Evolutionary conservation across 35 echinoderm and acorn worm species (phyloP), one percentile per base, ranked within the genome.

Genomic region (Heliocidaris tuberculata): DNA sequence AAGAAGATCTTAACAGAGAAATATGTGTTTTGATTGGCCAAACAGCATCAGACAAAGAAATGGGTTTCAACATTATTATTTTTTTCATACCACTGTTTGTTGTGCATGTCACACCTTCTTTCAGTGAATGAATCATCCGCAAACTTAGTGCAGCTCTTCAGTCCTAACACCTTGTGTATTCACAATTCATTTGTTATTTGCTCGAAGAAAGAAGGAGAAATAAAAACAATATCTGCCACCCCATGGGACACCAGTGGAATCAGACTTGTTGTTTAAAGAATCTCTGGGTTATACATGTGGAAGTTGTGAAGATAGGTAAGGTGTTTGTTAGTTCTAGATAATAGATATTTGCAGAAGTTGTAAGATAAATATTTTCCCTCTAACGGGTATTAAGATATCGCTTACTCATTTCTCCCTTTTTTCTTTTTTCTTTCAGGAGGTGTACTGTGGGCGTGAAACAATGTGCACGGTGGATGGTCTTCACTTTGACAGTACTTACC

Each of bases 401-500:
- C 52, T 56, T 1, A 56, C 52, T 56, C 52, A 56, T 56, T 56
- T 12, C 65, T n/a, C 27, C 7, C 8, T n/a, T 3, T 78, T 19
- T n/a, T 78, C 27, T 19, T 7, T 78, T 27, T 78, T 0, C 31
- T 92, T 90, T 15, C 94, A 99, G 98, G 98, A 99, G 78, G 98
- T 99, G 49, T 99, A 99, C 88, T 99, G 97, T 94, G 98, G 98
- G 30, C 70, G 97, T 27, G 98, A 99, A 88, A 97, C 97, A 13
- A 96, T 99, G 31, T 99, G 98, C 49, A 97, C 98, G 7, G 98
- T 99, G 1, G 98, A 99, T 90, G 98, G 98, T 16, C 95, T 99
- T 2, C 98, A 99, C 87, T 99, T 99, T 95, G 98, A 99, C 94
- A 99, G 95, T 10, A 99, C 97, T 0, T 99, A 99, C 95, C 96